Evolutionary conservation across 2,797 vertebrate species (phyloP).

Genomic region (Anabas testudineus): DNA sequence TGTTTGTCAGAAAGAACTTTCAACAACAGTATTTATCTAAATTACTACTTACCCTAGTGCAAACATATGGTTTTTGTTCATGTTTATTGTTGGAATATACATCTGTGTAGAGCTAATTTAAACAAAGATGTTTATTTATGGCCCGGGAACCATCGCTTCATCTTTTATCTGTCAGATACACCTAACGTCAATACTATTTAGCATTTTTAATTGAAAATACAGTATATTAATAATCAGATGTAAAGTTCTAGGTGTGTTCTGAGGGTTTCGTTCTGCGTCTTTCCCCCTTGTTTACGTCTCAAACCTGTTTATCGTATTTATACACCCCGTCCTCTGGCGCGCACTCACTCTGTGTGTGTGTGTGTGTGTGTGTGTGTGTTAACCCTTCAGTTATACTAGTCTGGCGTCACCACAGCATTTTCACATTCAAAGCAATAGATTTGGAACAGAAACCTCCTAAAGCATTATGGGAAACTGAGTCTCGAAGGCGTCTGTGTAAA

Average conservation of each 20-base stretch:
- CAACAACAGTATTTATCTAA: slow-evolving; percentile 80
- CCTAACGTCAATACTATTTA: slow-evolving; percentile 54
- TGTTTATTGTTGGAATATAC: slow-evolving; percentile 81
- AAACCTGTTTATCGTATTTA: slow-evolving; percentile 64
- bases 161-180: slow-evolving; percentile 62
- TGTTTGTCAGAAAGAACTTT: slow-evolving; percentile 68
- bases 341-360: slow-evolving; percentile 51
- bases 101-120: slow-evolving; percentile 77
- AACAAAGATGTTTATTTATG: slow-evolving; percentile 81
- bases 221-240: slow-evolving; percentile 73
- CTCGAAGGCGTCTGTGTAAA: slow-evolving; percentile 36
- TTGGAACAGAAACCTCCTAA: slow-evolving; percentile 57
- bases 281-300: slow-evolving; percentile 42
- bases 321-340: slow-evolving; percentile 33
- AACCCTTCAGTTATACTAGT: slow-evolving; percentile 33
- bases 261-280: slow-evolving; percentile 62
- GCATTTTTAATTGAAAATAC: slow-evolving; percentile 74
- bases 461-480: slow-evolving; percentile 62
- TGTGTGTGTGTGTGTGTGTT: slow-evolving; percentile 59
- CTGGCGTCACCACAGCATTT: slow-evolving; percentile 44
- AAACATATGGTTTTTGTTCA: slow-evolving; percentile 58
- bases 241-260: slow-evolving; percentile 73
- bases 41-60: slow-evolving; percentile 60
- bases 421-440: slow-evolving; percentile 79
- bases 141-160: slow-evolving; percentile 55